phyloP scores from a whole-genome alignment of 2,113 vertebrate genomes.

The Peromyscus leucopus region DNA sequence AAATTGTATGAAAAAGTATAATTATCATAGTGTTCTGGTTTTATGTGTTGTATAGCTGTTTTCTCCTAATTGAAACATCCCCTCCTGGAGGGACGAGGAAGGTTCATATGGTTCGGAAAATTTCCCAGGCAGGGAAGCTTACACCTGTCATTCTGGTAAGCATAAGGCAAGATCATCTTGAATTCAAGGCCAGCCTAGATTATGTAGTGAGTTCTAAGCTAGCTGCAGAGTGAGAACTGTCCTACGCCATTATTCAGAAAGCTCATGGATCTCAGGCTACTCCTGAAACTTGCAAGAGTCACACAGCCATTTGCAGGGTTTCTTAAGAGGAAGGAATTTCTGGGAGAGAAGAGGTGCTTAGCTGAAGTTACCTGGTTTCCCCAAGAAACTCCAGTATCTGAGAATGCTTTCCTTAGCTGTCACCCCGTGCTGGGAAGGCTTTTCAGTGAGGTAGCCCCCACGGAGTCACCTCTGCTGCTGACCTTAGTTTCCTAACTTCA shows the following conservation, averaged over 20 bases:
- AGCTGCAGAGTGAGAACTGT: background rate
- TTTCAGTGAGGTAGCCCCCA: no score
- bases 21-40: slow-evolving; percentile 19
- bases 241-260: background rate
- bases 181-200: background rate
- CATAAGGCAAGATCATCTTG: background rate
- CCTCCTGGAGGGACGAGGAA: background rate
- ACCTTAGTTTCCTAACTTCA: background rate
- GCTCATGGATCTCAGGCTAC: background rate
- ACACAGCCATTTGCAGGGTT: background rate
- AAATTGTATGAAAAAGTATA: background rate
- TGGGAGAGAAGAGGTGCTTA: background rate
- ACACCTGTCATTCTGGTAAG: no score
- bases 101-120: background rate
- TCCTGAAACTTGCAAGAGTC: no score
- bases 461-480: background rate
- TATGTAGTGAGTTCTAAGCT: background rate
- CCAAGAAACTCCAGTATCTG: background rate
- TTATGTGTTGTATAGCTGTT: background rate
- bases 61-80: background rate
- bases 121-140: background rate
- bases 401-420: background rate
- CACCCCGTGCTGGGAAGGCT: background rate
- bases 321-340: background rate
- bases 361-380: background rate